Base-by-base conservation (phyloP, 2,888 invertebrate species). In the Drosophila suboccidentalis region DNA sequence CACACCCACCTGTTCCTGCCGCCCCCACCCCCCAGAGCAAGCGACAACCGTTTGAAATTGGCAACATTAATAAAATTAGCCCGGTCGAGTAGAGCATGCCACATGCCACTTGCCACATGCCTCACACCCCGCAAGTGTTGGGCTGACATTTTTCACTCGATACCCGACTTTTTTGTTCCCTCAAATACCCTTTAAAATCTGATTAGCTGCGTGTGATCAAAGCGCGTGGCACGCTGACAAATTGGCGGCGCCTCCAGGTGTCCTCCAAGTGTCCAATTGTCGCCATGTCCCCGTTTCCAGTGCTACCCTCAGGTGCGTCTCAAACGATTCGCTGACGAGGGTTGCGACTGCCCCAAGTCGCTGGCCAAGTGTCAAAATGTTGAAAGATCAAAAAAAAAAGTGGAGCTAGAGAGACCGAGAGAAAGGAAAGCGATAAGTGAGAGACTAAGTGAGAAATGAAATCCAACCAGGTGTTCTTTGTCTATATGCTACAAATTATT, bases 1-100 rank as follows among this genome's bases (percentile, higher is more conserved):
- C 47, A 38, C 51, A 34, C 29, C 62, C 66, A 80, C 83, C 80
- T 76, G 83, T 41, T 15, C 13, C 4, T 44, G 29, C 29, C 22
- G 9, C 22, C 29, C 15, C 22, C 1, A 34, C 32, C 19, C 26
- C 26, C 5, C 26, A 26, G 26, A 22, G 4, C 22, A 22, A 22
- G 4, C 22, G 22, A 50, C 51, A 58, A 19, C 53, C 68, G 49
- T 57, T 78, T 9, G 38, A 85, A 85, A 89, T 89, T 90, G 90
- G 74, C 81, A 90, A 85, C 89, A 89, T 90, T 90, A 90, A 89
- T 89, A 90, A 89, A 89, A 89, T 89, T 89, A 89, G 80, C 78
- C 71, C 64, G 71, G 72, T 67, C 73, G 67, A 65, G 62, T 65
- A 59, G 63, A 60, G 51, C 34, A 36, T 50, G 71, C 49, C 49